These are phyloP conservation scores for Electrophaes corylata DNA, from an alignment of 2,888 invertebrate genomes.

Conservation along the genomic window DNA sequence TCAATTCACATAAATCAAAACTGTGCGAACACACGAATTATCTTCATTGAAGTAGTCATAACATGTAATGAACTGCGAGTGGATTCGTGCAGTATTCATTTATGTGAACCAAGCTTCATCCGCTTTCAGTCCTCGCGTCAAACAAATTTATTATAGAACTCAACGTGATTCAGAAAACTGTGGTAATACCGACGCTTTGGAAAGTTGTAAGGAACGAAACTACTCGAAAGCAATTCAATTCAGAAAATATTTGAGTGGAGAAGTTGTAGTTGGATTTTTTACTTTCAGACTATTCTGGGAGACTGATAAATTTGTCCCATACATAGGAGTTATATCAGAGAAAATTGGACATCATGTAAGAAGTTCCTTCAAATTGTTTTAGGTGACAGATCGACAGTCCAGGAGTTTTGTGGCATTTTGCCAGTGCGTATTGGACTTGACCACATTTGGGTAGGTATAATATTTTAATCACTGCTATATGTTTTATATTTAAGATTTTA, in stretches of 20 bases:
- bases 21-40: not conserved
- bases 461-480: not conserved
- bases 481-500: no score
- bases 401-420: not conserved
- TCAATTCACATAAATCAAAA: constrained; percentile 16
- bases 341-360: not conserved
- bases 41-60: constrained; percentile 9
- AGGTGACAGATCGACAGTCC: not conserved
- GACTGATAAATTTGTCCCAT: not conserved
- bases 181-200: constrained; percentile 5
- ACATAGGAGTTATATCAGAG: not conserved
- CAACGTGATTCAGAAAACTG: constrained; percentile 3
- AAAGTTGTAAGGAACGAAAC: not conserved
- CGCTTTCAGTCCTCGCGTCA: constrained; percentile 19
- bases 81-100: not conserved
- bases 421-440: not conserved
- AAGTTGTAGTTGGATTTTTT: not conserved
- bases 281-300: not conserved
- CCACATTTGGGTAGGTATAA: not conserved
- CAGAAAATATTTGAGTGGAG: not conserved
- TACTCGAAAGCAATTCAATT: not conserved
- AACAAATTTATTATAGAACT: constrained; percentile 9
- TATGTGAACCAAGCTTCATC: constrained; percentile 17
- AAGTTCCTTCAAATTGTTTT: no score
- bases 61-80: not conserved